Conservation (phyloP, 2,113 vertebrate species). For the Oryzias woworae region DNA sequence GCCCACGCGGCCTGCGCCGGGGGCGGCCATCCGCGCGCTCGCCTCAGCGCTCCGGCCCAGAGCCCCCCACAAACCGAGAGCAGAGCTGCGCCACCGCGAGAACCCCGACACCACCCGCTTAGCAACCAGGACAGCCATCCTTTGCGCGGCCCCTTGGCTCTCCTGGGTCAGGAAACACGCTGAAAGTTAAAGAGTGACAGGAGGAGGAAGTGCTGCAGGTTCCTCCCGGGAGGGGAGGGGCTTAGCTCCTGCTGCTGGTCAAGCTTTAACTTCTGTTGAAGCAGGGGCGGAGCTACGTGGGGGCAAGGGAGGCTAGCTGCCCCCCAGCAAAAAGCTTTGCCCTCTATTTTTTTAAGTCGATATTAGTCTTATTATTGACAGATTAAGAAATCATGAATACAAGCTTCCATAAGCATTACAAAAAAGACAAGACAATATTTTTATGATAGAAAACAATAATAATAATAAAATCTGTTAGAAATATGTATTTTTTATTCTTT, state of each 20-base stretch:
- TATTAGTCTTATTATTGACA: too few relatives aligned
- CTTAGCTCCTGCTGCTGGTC: conserved; percentile 1
- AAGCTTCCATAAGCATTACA: too few relatives aligned
- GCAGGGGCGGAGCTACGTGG: too few relatives aligned
- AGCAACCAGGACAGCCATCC: conserved; percentile 41
- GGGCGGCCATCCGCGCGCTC: neutral
- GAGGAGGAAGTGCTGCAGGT: conserved; percentile 20
- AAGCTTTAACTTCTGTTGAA: neutral
- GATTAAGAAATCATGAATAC: too few relatives aligned
- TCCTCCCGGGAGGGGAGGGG: conserved; percentile 48
- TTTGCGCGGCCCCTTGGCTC: rapidly evolving
- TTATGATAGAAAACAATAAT: neutral
- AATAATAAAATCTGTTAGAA: neutral
- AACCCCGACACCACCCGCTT: conserved; percentile 11
- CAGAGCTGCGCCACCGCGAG: neutral
- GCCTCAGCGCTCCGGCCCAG: neutral
- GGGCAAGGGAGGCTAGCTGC: too few relatives aligned
- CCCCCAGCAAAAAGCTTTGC: too few relatives aligned
- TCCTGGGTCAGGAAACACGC: neutral
- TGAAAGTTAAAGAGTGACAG: neutral
- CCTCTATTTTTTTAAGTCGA: too few relatives aligned
- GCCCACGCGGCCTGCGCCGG: neutral
- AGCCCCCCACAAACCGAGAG: neutral
- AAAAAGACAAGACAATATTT: too few relatives aligned
- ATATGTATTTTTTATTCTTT: too few relatives aligned